Base-by-base conservation (phyloP, 2,797 vertebrate genomes). In the Acipenser ruthenus region DNA sequence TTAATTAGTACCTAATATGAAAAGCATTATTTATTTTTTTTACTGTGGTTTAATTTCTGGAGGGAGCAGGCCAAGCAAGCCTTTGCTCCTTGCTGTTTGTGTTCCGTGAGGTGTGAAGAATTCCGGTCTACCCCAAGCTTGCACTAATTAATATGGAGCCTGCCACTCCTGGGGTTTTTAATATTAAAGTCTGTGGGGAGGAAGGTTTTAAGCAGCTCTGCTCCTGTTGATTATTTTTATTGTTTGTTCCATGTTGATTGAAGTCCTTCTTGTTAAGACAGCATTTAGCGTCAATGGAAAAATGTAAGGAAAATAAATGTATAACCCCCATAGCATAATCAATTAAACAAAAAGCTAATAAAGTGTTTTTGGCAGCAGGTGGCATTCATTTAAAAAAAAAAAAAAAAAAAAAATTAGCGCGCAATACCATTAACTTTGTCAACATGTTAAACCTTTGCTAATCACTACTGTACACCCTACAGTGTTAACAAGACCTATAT, bases 1-100 rank as follows among this genome's bases (percentile, higher is more conserved):
- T 89, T 91, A 90, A 90, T 91, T 90, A 91, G 86, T 88, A 86
- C 87, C 88, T 90, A 89, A 90, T 89, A 90, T 89, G 87, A 90
- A 90, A 91, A 90, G 86, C 89, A 90, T 91, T 89, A 89, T 88
- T 89, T 89, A 37, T 4, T 37, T 37, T 65, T 69, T 90, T 91
- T 90, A 89, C 89, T 89, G 89, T 87, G 89, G 86, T 89, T 86
- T 87, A 88, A 90, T 89, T 89, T 89, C 86, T 86, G 86, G 84
- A 87, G 87, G 89, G 88, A 88, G 83, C 82, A 86, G 82, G 87
- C 86, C 88, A 88, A 87, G 75, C 84, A 83, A 88, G 87, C 86
- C 85, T 88, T 88, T 84, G 84, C 88, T 90, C 87, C 87, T 87
- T 85, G 88, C 80, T 82, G 67, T 87, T 84, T 86, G 84, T 83